Base-by-base conservation (phyloP, 2,888 invertebrate species). In the Leptogaster cylindrica region DNA sequence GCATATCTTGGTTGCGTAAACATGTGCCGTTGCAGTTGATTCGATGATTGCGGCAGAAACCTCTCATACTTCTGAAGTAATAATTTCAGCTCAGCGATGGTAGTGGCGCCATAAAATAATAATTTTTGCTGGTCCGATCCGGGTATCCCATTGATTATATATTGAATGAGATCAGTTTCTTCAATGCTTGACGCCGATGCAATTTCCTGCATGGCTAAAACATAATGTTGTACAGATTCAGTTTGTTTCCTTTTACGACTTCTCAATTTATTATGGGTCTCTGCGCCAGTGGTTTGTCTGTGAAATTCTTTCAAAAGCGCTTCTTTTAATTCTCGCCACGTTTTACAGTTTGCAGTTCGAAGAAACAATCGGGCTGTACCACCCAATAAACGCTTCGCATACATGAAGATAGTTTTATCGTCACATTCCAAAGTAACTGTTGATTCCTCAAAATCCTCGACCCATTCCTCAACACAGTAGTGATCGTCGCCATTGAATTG, bases 151-250 rank as follows among this genome's bases (percentile, higher is more conserved):
- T 6, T 63, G 2, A 63, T 28, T 10, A 63, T 46, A 18, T 63
- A 63, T 6, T 63, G 44, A 1, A 63, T 28, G 8, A 63, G 1
- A 31, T 63, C 46, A 16, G 6, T 18, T 28, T 63, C 44, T 28
- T 63, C 63, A 2, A 44, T 31, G 25, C 20, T 18, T 4, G 31
- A 28, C 20, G 14, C 18, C 2, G 63, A n/a, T 16, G 63, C 31
- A 4, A 63, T 63, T 18, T 63, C 31, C 28, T 46, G 44, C 46
- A 46, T 63, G 7, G 14, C 31, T n/a, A 31, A 44, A 14, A 63
- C n/a, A 18, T 63, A 44, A 3, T 31, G 63, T 18, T 63, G 63
- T 14, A 44, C 20, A 6, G 63, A 36, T 31, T 63, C 63, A n/a
- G 44, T 44, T 10, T n/a, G 10, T 12, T 28, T 63, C n/a, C 31